phyloP scores from a whole-genome alignment of 2,113 vertebrate genomes.

The Pollimyrus isidori region DNA sequence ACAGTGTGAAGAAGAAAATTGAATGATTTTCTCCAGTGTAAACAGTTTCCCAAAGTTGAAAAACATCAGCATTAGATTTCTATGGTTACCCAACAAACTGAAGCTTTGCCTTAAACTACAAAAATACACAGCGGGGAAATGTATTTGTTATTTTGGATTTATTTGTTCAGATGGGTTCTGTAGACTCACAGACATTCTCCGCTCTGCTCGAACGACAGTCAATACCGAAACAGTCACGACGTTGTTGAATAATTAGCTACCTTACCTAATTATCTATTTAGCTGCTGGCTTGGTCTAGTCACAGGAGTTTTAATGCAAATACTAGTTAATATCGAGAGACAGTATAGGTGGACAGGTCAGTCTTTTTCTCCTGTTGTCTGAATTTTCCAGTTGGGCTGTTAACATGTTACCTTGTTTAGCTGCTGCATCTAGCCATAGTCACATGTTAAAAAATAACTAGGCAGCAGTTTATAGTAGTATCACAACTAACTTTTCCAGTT shows the following conservation, averaged over 20 bases:
- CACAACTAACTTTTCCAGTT: background rate
- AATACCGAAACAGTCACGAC: background rate
- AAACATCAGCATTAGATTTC: background rate
- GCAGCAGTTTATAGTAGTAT: background rate
- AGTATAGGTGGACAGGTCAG: background rate
- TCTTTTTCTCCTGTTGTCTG: background rate
- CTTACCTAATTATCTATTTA: background rate
- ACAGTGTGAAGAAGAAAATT: constrained; percentile 1
- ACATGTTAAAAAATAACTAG: background rate
- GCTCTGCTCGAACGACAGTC: background rate
- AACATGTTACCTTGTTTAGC: background rate
- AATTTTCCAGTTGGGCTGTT: background rate
- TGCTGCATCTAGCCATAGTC: background rate
- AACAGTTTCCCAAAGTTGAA: background rate
- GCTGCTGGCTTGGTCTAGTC: background rate
- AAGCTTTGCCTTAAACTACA: background rate
- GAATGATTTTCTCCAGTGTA: background rate
- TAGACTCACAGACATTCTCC: background rate
- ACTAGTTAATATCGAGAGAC: background rate
- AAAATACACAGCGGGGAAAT: background rate
- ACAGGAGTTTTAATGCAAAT: background rate
- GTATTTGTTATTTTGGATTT: background rate
- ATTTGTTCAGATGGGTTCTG: background rate
- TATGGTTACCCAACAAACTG: background rate
- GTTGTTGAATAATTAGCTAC: background rate